Evolutionary conservation across 2,113 vertebrate genomes (phyloP).

Genomic region (Microcebus griseorufus): DNA sequence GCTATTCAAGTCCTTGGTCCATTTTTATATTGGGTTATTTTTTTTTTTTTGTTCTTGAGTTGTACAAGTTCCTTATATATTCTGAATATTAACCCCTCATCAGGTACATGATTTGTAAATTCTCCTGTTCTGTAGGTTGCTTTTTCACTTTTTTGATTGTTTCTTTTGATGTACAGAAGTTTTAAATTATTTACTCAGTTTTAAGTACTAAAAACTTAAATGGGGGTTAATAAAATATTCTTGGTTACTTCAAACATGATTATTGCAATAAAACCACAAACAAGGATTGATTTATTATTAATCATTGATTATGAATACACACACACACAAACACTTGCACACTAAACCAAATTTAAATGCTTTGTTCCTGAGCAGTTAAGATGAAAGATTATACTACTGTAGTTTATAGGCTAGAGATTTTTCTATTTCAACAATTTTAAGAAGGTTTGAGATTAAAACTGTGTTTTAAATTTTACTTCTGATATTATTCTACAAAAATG

Average conservation of each 20-base stretch:
- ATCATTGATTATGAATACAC: not conserved
- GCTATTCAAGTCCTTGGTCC: not conserved
- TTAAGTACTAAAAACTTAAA: slow-evolving; percentile 45
- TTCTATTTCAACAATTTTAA: slow-evolving; percentile 57
- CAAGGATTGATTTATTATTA: slow-evolving; percentile 46
- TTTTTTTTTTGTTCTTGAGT: not conserved
- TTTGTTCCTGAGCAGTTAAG: slow-evolving; percentile 33
- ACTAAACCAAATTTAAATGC: not conserved
- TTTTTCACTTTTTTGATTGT: not conserved
- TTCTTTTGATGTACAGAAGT: not conserved
- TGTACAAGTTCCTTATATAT: not conserved
- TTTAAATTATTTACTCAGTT: not conserved
- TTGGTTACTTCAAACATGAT: slow-evolving; percentile 19
- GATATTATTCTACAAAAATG: slow-evolving; percentile 63
- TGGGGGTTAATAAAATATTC: slow-evolving; percentile 43
- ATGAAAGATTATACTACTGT: slow-evolving; percentile 55
- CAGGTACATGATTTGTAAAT: not conserved
- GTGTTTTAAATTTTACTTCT: slow-evolving; percentile 65
- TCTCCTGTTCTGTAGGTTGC: not conserved
- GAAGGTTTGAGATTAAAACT: slow-evolving; percentile 66
- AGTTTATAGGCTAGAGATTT: slow-evolving; percentile 63
- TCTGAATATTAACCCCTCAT: not conserved
- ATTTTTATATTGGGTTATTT: not conserved
- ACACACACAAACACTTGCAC: not conserved
- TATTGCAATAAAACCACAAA: slow-evolving; percentile 52